Percentiles rank a stretch among this genome's conserved stretches.
Conservation (phyloP, 2,797 vertebrate species). For the Trachurus trachurus region DNA sequence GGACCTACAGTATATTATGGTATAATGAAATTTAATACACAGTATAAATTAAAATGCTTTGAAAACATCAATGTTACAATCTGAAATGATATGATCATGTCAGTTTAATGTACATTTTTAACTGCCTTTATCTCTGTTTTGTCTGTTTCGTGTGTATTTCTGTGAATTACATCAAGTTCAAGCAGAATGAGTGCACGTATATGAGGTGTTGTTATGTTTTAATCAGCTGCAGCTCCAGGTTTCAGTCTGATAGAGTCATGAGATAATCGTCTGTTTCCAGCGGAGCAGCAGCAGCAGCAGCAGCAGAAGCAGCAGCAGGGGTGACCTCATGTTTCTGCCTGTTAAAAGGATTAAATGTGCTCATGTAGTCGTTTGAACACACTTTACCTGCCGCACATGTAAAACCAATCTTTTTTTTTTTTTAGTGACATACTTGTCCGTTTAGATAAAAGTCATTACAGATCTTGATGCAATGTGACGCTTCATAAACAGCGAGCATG, state of each 20-base stretch:
- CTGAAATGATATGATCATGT: no score
- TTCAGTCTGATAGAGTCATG: conserved; percentile 28
- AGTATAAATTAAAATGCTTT: no score
- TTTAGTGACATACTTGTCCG: conserved; percentile 35
- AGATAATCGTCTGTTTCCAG: conserved; percentile 39
- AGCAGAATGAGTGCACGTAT: background rate
- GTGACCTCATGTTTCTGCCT: conserved; percentile 63
- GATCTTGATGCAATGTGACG: conserved; percentile 45
- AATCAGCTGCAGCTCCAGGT: conserved; percentile 2
- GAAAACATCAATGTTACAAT: no score
- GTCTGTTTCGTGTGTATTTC: background rate
- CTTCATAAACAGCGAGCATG: conserved; percentile 42
- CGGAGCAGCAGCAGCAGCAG: conserved; percentile 14
- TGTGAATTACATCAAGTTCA: background rate
- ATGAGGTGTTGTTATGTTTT: background rate
- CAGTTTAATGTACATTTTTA: no score
- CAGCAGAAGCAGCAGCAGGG: background rate
- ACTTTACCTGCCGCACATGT: conserved; percentile 50
- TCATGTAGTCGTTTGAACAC: conserved; percentile 41
- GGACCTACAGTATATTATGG: no score
- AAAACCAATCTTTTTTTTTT: conserved; percentile 46
- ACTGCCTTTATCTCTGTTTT: no score
- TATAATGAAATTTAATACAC: no score
- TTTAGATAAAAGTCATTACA: conserved; percentile 40
- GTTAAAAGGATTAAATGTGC: conserved; percentile 53